Evolutionary conservation across 2,797 vertebrate species (phyloP).

Genomic region (Eulemur coronatus): DNA sequence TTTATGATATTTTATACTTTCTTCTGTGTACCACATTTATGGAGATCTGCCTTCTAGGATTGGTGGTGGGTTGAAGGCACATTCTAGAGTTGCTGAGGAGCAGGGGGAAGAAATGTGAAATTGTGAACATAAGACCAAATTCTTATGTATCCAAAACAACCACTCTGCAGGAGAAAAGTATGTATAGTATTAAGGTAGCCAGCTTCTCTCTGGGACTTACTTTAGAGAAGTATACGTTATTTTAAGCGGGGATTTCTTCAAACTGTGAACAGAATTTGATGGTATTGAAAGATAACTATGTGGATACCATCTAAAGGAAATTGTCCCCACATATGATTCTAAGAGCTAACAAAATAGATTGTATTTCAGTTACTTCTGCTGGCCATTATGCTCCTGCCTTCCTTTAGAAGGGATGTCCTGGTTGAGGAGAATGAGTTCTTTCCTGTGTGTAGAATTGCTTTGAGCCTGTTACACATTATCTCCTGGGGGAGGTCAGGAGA

Average conservation of each 20-base stretch:
- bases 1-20: slow-evolving; percentile 28
- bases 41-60: neutral
- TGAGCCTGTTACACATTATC: neutral
- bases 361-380: neutral
- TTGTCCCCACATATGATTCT: neutral
- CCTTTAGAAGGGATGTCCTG: slow-evolving; percentile 28
- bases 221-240: neutral
- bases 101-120: slow-evolving; percentile 1
- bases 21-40: neutral
- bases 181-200: neutral
- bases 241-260: slow-evolving; percentile 39
- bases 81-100: neutral
- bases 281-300: slow-evolving; percentile 27
- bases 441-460: neutral
- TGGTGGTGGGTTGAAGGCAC: neutral
- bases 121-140: slow-evolving; percentile 34
- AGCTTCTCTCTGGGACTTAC: neutral
- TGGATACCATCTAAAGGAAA: neutral
- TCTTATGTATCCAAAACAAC: slow-evolving; percentile 14
- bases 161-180: neutral
- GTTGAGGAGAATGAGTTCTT: neutral
- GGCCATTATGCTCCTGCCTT: neutral
- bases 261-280: neutral
- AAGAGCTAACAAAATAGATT: slow-evolving; percentile 23
- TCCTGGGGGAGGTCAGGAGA: neutral